Conservation (phyloP, 64 coral and sea anemone species). For the Montipora foliosa region DNA sequence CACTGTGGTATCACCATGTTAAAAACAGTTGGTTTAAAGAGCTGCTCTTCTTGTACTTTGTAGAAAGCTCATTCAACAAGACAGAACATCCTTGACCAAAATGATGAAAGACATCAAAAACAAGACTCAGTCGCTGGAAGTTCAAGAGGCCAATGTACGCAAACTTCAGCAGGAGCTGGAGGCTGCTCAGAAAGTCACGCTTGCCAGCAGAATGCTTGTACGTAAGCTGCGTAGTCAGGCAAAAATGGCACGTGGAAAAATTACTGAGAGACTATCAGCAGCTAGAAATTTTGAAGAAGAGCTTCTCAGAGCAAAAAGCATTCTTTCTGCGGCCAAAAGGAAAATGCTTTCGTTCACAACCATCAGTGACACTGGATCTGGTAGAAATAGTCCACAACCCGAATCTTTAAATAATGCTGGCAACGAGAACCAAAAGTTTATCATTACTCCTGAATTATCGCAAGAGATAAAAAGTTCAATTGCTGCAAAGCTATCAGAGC, state of each 20-base stretch:
- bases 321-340: slow-evolving; percentile 79
- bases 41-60: neutral
- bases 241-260: slow-evolving; percentile 72
- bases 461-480: slow-evolving; percentile 58
- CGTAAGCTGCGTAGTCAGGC: slow-evolving; percentile 48
- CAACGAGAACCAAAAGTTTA: slow-evolving; percentile 65
- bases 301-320: slow-evolving; percentile 81
- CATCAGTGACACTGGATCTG: slow-evolving; percentile 7
- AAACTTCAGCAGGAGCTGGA: slow-evolving; percentile 65
- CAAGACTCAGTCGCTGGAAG: slow-evolving; percentile 25
- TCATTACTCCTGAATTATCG: slow-evolving; percentile 20
- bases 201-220: slow-evolving; percentile 45
- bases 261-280: slow-evolving; percentile 43
- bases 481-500: slow-evolving; percentile 19
- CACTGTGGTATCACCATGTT: too few species aligned
- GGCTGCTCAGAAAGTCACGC: slow-evolving; percentile 39
- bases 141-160: slow-evolving; percentile 30
- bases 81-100: slow-evolving; percentile 40
- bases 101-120: slow-evolving; percentile 25
- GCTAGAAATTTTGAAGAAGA: slow-evolving; percentile 83
- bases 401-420: neutral
- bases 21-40: too few species aligned
- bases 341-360: slow-evolving; percentile 4
- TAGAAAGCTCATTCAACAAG: slow-evolving; percentile 59
- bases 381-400: slow-evolving; percentile 1